phyloP scores from a whole-genome alignment of 2,797 vertebrate species.

The Aphelocoma californica region DNA sequence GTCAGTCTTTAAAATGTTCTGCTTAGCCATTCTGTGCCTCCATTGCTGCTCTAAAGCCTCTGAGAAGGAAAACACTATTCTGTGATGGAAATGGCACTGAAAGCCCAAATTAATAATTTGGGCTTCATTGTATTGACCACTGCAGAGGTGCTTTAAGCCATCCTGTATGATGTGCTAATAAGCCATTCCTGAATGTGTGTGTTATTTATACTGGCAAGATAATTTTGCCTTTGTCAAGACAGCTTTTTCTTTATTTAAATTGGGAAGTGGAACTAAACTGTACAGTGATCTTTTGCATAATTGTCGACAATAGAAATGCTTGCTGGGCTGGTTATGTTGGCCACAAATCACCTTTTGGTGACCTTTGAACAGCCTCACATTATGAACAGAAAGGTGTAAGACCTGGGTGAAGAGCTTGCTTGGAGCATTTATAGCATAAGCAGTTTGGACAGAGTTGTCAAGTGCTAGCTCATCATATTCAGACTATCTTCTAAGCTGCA shows the following conservation, averaged over 20 bases:
- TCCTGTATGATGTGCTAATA: background rate
- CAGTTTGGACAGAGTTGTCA: background rate
- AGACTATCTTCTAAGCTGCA: background rate
- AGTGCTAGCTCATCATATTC: background rate
- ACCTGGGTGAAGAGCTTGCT: constrained; percentile 12
- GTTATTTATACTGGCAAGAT: background rate
- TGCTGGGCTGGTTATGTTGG: constrained; percentile 16
- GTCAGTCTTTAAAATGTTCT: background rate
- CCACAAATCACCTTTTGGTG: constrained; percentile 37
- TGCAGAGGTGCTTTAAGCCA: background rate
- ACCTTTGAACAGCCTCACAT: background rate
- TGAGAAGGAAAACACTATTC: background rate
- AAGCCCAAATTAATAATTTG: background rate
- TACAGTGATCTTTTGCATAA: constrained; percentile 29
- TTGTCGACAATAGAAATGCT: background rate
- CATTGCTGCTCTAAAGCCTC: background rate
- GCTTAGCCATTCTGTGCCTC: background rate
- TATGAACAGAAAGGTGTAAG: background rate
- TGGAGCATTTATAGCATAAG: background rate
- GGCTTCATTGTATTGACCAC: background rate
- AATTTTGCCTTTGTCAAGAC: constrained; percentile 15
- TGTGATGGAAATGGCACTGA: background rate
- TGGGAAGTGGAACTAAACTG: background rate
- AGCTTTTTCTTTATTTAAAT: constrained; percentile 27
- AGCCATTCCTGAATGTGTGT: background rate